Conservation (phyloP, 2,888 invertebrate species). For the Nomada lathburiana region DNA sequence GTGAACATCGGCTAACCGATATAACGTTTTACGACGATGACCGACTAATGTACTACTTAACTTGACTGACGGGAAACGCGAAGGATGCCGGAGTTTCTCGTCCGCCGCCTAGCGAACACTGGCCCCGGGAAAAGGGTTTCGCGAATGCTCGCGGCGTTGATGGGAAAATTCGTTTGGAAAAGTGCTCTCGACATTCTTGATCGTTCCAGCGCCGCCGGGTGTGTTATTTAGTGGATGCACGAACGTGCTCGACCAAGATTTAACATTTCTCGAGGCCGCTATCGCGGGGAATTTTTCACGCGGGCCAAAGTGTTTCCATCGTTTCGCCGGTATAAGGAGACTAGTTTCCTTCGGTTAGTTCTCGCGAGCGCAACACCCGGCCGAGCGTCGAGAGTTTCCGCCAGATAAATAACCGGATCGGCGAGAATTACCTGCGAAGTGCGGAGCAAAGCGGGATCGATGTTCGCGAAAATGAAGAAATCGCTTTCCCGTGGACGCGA, state of each 20-base stretch:
- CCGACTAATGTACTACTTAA: constrained; percentile 16
- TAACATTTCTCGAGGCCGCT: too few relatives aligned
- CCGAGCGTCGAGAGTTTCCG: constrained; percentile 29
- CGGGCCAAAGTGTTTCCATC: not conserved
- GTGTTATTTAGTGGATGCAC: too few relatives aligned
- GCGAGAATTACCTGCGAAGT: constrained; percentile 49
- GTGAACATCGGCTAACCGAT: constrained; percentile 15
- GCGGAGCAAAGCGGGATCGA: constrained; percentile 47
- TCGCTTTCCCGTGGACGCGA: constrained; percentile 22
- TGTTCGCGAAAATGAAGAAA: constrained; percentile 37
- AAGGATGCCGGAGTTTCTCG: not conserved
- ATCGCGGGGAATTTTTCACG: too few relatives aligned
- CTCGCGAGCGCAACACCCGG: not conserved
- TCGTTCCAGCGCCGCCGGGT: not conserved
- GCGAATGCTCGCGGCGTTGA: not conserved
- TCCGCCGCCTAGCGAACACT: not conserved
- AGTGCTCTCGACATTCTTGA: not conserved
- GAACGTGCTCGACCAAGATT: too few relatives aligned
- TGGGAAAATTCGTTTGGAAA: not conserved
- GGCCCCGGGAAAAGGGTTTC: not conserved
- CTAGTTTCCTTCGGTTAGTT: not conserved
- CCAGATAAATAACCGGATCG: constrained; percentile 55
- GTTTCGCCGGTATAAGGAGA: constrained; percentile 14
- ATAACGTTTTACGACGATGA: constrained; percentile 32
- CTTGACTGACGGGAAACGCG: constrained; percentile 2